phyloP scores from a whole-genome alignment of 2,797 vertebrate species.

The Acipenser ruthenus region DNA sequence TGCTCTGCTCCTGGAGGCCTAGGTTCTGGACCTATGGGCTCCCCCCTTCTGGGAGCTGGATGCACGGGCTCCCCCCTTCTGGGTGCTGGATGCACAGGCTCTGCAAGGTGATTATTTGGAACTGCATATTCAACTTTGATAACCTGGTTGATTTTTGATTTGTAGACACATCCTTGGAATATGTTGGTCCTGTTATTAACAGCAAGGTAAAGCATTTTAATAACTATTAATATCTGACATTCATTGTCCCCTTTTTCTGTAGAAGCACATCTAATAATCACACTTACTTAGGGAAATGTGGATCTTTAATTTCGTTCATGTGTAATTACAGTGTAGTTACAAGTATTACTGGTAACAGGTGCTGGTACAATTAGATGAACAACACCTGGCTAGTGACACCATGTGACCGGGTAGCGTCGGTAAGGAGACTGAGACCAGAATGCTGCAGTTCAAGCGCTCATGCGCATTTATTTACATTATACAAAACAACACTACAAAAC shows the following conservation, averaged over 20 bases:
- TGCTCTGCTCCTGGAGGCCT: too few relatives aligned
- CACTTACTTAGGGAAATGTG: neutral
- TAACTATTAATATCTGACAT: neutral
- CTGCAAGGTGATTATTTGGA: too few relatives aligned
- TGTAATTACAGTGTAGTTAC: constrained; percentile 11
- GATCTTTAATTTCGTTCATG: neutral
- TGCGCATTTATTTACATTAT: too few relatives aligned
- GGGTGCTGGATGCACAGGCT: too few relatives aligned
- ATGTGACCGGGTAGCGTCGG: constrained; percentile 1
- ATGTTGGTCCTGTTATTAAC: too few relatives aligned
- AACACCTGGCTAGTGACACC: constrained; percentile 25
- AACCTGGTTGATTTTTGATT: too few relatives aligned
- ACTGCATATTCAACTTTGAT: neutral
- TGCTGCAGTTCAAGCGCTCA: neutral
- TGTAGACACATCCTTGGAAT: too few relatives aligned
- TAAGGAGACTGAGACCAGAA: neutral
- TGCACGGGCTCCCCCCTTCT: too few relatives aligned
- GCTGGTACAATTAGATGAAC: constrained; percentile 25
- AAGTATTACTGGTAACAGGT: constrained; percentile 25
- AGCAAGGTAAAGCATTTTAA: too few relatives aligned
- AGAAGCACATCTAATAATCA: constrained; percentile 5
- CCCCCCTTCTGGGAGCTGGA: too few relatives aligned
- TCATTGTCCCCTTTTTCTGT: neutral
- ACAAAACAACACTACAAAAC: too few relatives aligned
- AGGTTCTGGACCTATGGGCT: too few relatives aligned